Evolutionary conservation across 2,113 vertebrate species (phyloP).

Genomic region (Seriola quinqueradiata): DNA sequence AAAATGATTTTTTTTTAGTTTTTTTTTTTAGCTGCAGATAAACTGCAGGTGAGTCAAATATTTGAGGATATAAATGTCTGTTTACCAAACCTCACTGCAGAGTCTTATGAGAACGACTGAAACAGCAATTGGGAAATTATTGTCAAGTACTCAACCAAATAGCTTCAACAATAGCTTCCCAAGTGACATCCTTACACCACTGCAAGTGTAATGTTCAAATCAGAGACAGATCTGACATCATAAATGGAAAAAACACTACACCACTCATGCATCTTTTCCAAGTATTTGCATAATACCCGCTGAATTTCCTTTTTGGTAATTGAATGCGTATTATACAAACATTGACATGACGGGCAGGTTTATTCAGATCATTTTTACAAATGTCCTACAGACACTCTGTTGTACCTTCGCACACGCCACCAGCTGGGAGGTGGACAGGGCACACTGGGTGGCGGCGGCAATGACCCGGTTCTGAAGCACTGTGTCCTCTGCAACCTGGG

Average conservation of each 20-base stretch:
- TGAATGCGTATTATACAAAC: neutral
- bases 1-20: neutral
- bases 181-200: neutral
- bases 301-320: neutral
- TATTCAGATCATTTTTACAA: neutral
- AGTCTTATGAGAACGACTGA: neutral
- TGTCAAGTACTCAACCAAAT: neutral
- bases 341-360: neutral
- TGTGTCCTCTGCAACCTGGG: constrained; percentile 94
- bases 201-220: constrained; percentile 23
- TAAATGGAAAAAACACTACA: neutral
- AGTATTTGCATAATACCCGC: neutral
- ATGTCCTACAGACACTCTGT: neutral
- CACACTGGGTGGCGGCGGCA: constrained; percentile 96
- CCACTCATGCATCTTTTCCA: neutral
- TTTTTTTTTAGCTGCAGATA: neutral
- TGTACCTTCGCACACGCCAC: constrained; percentile 97
- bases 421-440: constrained; percentile 97
- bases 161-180: neutral
- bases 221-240: neutral
- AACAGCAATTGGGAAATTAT: neutral
- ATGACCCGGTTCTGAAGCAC: constrained; percentile 98
- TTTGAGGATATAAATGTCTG: neutral
- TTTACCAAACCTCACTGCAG: neutral
- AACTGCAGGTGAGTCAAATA: neutral